Evolutionary conservation across 2,797 vertebrate species (phyloP).

Genomic region (Sparus aurata): DNA sequence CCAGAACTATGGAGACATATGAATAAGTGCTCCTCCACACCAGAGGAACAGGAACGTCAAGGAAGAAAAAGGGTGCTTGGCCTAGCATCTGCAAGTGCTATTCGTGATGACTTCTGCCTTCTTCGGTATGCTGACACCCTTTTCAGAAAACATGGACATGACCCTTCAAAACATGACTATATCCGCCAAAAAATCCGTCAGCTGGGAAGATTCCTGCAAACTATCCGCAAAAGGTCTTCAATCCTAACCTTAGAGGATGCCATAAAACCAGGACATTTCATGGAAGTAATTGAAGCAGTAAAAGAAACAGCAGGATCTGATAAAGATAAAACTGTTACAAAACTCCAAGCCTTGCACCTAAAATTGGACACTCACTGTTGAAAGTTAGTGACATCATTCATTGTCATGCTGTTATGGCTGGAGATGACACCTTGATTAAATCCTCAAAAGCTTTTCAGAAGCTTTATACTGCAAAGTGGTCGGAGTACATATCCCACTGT

Average conservation of each 20-base stretch:
- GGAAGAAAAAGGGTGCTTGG: no score
- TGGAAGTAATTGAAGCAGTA: not conserved
- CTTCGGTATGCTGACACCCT: slow-evolving; percentile 4
- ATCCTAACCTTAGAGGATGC: not conserved
- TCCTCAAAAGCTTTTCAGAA: slow-evolving; percentile 2
- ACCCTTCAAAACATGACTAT: not conserved
- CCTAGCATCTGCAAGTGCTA: not conserved
- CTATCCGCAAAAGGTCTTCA: not conserved
- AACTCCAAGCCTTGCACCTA: slow-evolving; percentile 3
- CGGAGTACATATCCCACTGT: not conserved
- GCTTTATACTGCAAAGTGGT: not conserved
- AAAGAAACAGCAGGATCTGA: not conserved
- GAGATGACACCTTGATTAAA: not conserved
- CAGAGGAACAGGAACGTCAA: not conserved
- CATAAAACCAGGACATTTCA: not conserved
- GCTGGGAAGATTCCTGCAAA: slow-evolving; percentile 3
- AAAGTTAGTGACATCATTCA: not conserved
- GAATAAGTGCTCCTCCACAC: not conserved
- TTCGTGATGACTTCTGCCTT: not conserved
- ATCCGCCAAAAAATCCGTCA: not conserved
- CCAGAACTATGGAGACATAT: not conserved
- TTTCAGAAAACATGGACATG: slow-evolving; percentile 10
- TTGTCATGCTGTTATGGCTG: not conserved
- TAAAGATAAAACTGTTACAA: not conserved
- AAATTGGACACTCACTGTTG: not conserved